phyloP scores from a whole-genome alignment of 92 coral and sea anemone genomes.

The Parazoanthus atlanticus region DNA sequence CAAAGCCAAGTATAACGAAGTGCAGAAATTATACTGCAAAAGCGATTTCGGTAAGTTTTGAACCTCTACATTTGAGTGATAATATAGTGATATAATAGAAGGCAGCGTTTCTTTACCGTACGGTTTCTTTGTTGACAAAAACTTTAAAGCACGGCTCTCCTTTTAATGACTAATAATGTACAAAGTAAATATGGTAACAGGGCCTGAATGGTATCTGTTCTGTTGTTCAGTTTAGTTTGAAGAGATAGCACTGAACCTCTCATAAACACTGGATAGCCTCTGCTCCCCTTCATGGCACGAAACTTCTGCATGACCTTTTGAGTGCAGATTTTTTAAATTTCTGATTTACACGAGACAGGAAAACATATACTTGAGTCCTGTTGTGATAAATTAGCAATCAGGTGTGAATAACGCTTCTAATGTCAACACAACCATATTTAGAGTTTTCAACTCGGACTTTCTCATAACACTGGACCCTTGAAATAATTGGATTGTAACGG shows the following conservation, averaged over 20 bases:
- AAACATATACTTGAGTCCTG: neutral
- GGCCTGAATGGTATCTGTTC: neutral
- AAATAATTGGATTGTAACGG: neutral
- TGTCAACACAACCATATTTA: neutral
- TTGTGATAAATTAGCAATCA: neutral
- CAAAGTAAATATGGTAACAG: neutral
- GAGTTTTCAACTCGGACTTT: neutral
- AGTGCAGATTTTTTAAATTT: too few species aligned
- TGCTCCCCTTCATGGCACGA: neutral
- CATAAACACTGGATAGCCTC: neutral
- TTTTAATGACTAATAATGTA: neutral
- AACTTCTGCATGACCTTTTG: neutral
- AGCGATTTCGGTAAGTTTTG: slow-evolving; percentile 33
- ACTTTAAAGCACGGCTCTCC: neutral
- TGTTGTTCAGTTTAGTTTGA: neutral
- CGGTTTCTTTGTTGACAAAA: slow-evolving; percentile 6
- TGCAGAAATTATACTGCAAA: slow-evolving; percentile 5
- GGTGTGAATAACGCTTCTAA: neutral
- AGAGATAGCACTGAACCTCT: neutral
- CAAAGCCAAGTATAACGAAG: neutral
- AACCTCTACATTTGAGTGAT: too few species aligned
- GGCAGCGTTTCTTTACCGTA: neutral
- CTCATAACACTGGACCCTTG: neutral
- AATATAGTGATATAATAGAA: neutral
- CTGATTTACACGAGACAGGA: neutral